Base-by-base conservation (phyloP, 2,888 invertebrate species). In the Acleris holmiana region DNA sequence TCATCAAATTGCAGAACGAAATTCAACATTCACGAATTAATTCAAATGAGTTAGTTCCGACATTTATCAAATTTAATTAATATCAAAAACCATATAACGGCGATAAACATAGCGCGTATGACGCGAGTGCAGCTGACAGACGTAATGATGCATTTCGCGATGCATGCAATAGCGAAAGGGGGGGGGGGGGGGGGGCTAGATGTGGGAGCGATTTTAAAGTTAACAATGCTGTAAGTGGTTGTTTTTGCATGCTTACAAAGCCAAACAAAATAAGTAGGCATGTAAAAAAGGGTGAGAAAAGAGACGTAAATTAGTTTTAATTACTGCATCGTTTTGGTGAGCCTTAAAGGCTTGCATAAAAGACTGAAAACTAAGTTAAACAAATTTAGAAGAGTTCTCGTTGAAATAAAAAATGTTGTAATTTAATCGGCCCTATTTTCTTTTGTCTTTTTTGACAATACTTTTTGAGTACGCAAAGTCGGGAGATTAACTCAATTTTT, bases 401-500 rank as follows among this genome's bases (percentile, higher is more conserved):
- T 48, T 41, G 25, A 35, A 68, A 57, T 54, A 68, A 69, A 57
- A 75, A 71, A 70, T 72, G 72, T 72, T 75, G 67, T 78, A 80
- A 83, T 78, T 77, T 74, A 73, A 80, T 81, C 79, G 49, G 76
- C 73, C 76, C 79, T 74, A 76, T 79, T 76, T 78, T 77, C 76
- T 76, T 74, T 74, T 78, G 74, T 76, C 68, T 74, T 74, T 75
- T 73, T 51, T 48, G 47, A 41, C 67, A 67, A 76, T 77, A 78
- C 74, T 82, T 78, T 76, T 77, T 75, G 77, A 76, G 78, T 78
- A 75, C 75, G 76, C 76, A 75, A 79, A 77, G 79, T 80, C 79
- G 76, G 75, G 73, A 84, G 79, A 84, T 84, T 85, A 85, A 85
- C 83, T 83, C 81, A 84, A 85, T 84, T 84, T 84, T 78, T 76